Percentiles rank a stretch among this genome's conserved stretches.
Conservation (phyloP, 2,113 vertebrate genomes). For the Atlantisia rogersi region DNA sequence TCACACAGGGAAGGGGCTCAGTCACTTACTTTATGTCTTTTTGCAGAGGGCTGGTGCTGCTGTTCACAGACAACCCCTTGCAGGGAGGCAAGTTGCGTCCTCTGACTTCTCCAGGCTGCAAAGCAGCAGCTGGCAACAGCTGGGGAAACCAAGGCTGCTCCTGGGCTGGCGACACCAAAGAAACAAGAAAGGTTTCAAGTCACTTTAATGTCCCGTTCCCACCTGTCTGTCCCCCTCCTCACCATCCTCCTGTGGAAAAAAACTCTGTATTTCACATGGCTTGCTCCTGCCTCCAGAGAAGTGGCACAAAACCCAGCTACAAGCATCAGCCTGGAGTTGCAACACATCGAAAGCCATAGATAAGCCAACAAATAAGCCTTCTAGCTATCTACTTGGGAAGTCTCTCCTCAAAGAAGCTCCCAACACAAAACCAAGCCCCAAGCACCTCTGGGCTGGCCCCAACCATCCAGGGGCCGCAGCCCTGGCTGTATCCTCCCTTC, state of each 20-base stretch:
- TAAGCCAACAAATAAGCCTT: background rate
- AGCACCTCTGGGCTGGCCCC: background rate
- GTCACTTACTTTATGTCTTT: background rate
- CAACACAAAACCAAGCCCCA: fast-evolving
- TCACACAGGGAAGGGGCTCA: fast-evolving
- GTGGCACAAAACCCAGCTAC: background rate
- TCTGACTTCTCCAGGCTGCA: background rate
- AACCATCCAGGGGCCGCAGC: background rate
- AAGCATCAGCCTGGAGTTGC: background rate
- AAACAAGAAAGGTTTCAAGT: background rate
- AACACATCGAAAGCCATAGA: fast-evolving
- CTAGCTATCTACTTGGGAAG: background rate
- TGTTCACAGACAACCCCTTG: background rate
- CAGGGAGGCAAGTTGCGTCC: background rate
- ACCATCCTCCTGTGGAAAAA: fast-evolving
- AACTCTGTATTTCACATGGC: background rate
- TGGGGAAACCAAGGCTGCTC: background rate
- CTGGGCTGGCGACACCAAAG: background rate
- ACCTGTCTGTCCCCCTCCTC: background rate
- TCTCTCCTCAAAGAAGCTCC: background rate
- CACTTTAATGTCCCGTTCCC: background rate
- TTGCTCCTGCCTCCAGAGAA: background rate
- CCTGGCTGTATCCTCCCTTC: background rate
- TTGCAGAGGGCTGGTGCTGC: background rate
- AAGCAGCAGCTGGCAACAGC: background rate